Evolutionary conservation across 1,140 invertebrate genomes (phyloP).

Genomic region (Tribolium castaneum): DNA sequence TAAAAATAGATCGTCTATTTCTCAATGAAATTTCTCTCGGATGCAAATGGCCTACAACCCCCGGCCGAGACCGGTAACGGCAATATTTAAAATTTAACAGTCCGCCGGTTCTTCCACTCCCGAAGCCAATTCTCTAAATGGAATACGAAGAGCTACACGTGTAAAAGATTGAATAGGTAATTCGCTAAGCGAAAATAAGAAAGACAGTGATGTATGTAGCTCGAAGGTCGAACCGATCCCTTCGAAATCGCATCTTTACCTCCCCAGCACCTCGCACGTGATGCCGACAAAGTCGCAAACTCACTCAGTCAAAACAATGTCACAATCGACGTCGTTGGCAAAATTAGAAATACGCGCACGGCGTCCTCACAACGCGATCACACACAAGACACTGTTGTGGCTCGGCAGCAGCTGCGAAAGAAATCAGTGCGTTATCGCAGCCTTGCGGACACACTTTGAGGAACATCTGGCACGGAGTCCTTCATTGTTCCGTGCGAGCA

Average conservation of each 20-base stretch:
- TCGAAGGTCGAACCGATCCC: neutral
- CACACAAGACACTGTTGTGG: conserved; percentile 27
- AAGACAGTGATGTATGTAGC: conserved; percentile 48
- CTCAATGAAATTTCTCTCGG: conserved; percentile 25
- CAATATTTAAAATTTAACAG: conserved; percentile 32
- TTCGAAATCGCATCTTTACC: neutral
- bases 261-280: neutral
- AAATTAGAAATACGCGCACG: neutral
- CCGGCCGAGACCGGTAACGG: neutral
- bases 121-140: conserved; percentile 47
- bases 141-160: conserved; percentile 39
- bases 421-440: conserved; percentile 37
- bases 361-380: conserved; percentile 13
- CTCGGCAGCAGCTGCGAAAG: conserved; percentile 32
- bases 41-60: conserved; percentile 28
- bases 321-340: neutral
- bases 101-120: conserved; percentile 21
- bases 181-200: conserved; percentile 44
- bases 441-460: conserved; percentile 20
- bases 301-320: neutral
- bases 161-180: conserved; percentile 45
- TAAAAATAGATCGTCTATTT: conserved; percentile 28
- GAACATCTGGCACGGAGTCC: conserved; percentile 15
- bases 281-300: neutral
- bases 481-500: conserved; percentile 3